These are phyloP conservation scores for Laticauda colubrina DNA, from an alignment of 2,113 vertebrate genomes.

Conservation along the genomic window DNA sequence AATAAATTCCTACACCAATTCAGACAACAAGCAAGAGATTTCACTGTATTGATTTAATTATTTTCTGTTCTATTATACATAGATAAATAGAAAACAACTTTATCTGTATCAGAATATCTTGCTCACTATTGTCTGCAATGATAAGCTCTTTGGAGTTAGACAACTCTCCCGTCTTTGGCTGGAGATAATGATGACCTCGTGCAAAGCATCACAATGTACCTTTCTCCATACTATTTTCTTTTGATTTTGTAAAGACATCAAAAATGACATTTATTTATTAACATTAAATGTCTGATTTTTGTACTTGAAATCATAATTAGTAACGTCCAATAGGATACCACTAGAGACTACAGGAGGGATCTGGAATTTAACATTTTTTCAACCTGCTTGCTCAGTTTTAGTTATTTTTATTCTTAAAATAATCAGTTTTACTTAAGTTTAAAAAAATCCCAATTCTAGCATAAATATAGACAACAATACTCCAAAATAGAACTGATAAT, in stretches of 20 bases:
- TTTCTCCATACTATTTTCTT: not conserved
- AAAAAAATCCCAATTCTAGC: not conserved
- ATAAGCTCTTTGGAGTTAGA: not conserved
- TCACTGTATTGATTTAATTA: not conserved
- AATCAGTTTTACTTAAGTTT: not conserved
- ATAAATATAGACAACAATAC: not conserved
- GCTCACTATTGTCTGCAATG: not conserved
- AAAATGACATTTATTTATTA: not conserved
- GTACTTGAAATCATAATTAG: not conserved
- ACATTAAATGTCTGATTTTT: not conserved
- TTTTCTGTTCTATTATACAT: not conserved
- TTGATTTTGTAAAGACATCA: not conserved
- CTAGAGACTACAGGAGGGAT: not conserved
- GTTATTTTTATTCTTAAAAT: not conserved
- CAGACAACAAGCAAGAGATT: not conserved
- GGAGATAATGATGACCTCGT: not conserved
- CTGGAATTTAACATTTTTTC: not conserved
- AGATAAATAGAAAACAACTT: not conserved
- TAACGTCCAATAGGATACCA: not conserved
- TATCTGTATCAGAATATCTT: not conserved
- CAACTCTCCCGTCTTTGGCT: not conserved
- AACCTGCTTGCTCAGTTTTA: not conserved
- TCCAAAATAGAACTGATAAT: not conserved
- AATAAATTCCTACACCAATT: not conserved
- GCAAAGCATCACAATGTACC: not conserved